Evolutionary conservation across 2,797 vertebrate genomes (phyloP).

Genomic region (Halcyon badia): DNA sequence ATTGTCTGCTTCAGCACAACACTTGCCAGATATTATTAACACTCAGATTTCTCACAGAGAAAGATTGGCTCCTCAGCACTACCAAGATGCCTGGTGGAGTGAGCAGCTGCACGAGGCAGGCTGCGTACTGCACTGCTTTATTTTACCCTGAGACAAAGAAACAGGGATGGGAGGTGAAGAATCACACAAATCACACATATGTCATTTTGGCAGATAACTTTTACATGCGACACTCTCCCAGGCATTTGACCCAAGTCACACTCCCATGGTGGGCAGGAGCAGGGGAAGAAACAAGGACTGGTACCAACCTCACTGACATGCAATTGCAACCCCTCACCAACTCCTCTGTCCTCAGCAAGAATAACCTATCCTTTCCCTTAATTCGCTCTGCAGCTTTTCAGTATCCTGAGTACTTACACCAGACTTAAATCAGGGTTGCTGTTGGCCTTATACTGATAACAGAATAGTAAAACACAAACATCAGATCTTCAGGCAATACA

Average conservation of each 20-base stretch:
- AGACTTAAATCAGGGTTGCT: not conserved
- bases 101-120: fast-evolving
- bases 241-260: too few species aligned
- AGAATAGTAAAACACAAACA: not conserved
- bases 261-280: fast-evolving
- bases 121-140: not conserved
- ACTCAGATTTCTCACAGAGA: not conserved
- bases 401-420: not conserved
- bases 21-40: conserved; percentile 64
- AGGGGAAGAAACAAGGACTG: not conserved
- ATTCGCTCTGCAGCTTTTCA: not conserved
- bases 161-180: not conserved
- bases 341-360: not conserved
- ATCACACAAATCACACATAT: fast-evolving
- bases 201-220: too few species aligned
- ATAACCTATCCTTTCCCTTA: not conserved
- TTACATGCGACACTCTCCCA: not conserved
- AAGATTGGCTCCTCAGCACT: not conserved
- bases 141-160: not conserved
- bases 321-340: not conserved
- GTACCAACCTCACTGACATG: too few species aligned
- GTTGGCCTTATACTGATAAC: not conserved
- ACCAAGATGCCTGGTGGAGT: fast-evolving
- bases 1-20: conserved; percentile 53
- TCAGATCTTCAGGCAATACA: not conserved